These are phyloP conservation scores for Centroberyx gerrardi DNA, from an alignment of 2,797 vertebrate species.

Conservation along the genomic window DNA sequence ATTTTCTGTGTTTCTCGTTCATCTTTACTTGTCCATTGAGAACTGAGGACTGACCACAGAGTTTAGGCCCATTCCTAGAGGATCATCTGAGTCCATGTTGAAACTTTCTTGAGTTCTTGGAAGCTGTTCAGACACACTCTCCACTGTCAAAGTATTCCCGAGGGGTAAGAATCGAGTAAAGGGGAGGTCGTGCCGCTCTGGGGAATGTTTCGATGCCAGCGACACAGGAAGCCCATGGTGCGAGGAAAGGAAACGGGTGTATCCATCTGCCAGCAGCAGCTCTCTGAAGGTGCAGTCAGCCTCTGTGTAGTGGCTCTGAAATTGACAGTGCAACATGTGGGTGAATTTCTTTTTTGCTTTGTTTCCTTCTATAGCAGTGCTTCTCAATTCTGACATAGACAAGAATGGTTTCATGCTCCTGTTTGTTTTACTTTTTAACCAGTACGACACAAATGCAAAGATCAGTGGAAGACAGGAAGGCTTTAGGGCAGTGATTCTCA, in stretches of 20 bases:
- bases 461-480: background rate
- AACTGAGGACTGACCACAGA: slow-evolving; percentile 78
- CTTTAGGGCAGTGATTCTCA: too few relatives aligned
- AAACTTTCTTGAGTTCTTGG: slow-evolving; percentile 37
- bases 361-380: too few relatives aligned
- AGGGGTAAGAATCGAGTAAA: slow-evolving; percentile 83
- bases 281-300: slow-evolving; percentile 84
- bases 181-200: slow-evolving; percentile 55
- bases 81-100: slow-evolving; percentile 81
- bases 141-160: slow-evolving; percentile 41
- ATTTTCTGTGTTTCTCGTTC: background rate
- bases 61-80: slow-evolving; percentile 71
- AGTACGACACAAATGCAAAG: background rate
- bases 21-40: slow-evolving; percentile 64
- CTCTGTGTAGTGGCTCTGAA: slow-evolving; percentile 69
- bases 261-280: slow-evolving; percentile 81
- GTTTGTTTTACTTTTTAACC: too few relatives aligned
- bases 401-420: too few relatives aligned
- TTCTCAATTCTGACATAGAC: too few relatives aligned
- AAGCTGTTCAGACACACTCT: slow-evolving; percentile 33
- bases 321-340: slow-evolving; percentile 7
- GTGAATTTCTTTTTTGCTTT: background rate
- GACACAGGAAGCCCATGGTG: slow-evolving; percentile 76
- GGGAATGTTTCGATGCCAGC: slow-evolving; percentile 69
- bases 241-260: slow-evolving; percentile 82